Evolutionary conservation across 2,888 invertebrate genomes (phyloP), one percentile per base, ranked within the genome.

Genomic region (Tanypteryx hageni): DNA sequence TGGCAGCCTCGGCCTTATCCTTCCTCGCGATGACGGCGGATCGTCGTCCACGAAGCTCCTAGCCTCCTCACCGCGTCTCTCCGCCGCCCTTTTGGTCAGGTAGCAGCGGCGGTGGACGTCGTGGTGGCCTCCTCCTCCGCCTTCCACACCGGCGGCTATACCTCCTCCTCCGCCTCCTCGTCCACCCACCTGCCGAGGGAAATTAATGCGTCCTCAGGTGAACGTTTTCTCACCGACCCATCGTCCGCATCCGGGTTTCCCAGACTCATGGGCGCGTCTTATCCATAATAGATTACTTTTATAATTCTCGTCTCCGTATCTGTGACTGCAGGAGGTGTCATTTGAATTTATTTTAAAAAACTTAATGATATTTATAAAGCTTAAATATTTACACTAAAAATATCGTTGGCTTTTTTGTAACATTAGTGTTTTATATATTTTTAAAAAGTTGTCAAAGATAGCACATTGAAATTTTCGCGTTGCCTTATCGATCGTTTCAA

Each of bases 81-180:
- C 89, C 22, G 89, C 68, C 56, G 89, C 44, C 89, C 89, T 61
- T 22, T 89, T 89, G 89, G 89, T 89, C 89, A 89, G 44, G 68
- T 89, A 89, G 89, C 89, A 89, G 44, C 61, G 89, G 68, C 89
- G 89, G 89, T 89, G 89, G 64, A 89, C 89, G 64, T 89, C 89
- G 89, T 89, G 89, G 68, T 89, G 89, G 13, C 89, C 64, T 18
- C 89, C 89, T 31, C 64, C 89, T 10, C 89, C 89, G 83, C 57
- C 83, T 18, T 57, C 57, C 8, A 44, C 83, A 89, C 89, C 44
- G 68, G 89, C 44, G 68, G 89, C 89, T 89, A 89, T 89, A 89
- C 89, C 56, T 89, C 89, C 89, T 89, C 89, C 89, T 89, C 89
- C 89, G 89, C 89, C 89, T 89, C 89, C 89, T 89, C 89, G 89